Base-by-base conservation (phyloP, 2,888 invertebrate species). In the Rhingia campestris region DNA sequence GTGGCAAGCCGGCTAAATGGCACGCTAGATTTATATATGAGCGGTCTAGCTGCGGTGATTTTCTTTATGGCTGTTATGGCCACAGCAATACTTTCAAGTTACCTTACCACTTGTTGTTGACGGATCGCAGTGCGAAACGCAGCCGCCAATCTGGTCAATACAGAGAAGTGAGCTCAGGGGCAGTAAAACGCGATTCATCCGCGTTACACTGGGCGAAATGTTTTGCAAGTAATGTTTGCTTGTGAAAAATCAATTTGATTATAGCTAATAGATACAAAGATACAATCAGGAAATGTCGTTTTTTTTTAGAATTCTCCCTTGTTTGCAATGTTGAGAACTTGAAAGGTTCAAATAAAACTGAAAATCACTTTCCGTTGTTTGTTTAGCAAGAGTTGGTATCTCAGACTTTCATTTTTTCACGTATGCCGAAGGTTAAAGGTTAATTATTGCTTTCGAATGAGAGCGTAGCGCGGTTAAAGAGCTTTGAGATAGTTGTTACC, bases 1-100 rank as follows among this genome's bases (percentile, higher is more conserved):
- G 73, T 84, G 80, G 54, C 74, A 75, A 75, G 84, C 66, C 74
- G 58, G 51, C 66, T 61, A 74, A 56, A 45, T 66, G 37, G 58
- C 32, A 49, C 43, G 10, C 6, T 32, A 54, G 12, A 49, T 80
- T 84, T 84, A 82, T 84, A 84, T 64, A 73, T 47, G 41, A 35
- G 53, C 54, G 39, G 37, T 12, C 45, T n/a, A 30, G 30, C 4
- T 30, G n/a, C 10, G 2, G 1, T 47, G 30, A 35, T 37, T 14
- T 72, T 51, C 12, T 51, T 9, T 39, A 51, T 56, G 9, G 6
- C 10, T 35, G 22, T 39, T 63, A 51, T 12, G 6, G 53, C 9
- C 12, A 12, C 9, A 32, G 49, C 12, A n/a, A 35, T 41, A 45
- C 10, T 33, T 33, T 32, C n/a, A 39, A 66, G 41, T 33, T 22